Base-by-base conservation (phyloP, 2,113 vertebrate species). In the Vireo altiloquus region DNA sequence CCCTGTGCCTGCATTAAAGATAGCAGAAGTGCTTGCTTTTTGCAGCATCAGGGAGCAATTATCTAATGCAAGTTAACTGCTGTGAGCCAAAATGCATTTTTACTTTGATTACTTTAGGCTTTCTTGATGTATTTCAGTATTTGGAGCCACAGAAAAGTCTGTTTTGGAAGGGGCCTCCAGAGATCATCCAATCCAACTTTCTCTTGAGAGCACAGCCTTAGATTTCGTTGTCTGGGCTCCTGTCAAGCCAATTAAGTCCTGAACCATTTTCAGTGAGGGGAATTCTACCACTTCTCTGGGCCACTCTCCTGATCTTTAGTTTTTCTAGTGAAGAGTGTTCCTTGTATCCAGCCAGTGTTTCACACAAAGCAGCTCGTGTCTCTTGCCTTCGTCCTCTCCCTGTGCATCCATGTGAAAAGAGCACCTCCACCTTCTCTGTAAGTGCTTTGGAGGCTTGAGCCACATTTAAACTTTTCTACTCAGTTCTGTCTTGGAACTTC, bases 21-120 rank as follows among this genome's bases (percentile, higher is more conserved):
- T 33, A 94, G 74, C 46, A 44, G 46, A 47, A 72, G 14, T 50
- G 35, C 72, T 92, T 94, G 25, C 50, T 70, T 90, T 70, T 57
- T 92, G 59, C 37, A 68, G 61, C 57, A 76, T 82, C 77, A 84
- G 82, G 56, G 69, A 87, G n/a, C 81, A 94, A 87, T 95, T 92
- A 84, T 39, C 49, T 97, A 92, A 95, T 84, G 37, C 65, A 84
- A 56, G 60, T 71, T 47, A 89, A 91, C 61, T 72, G 37, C 56
- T 82, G 69, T 35, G 77, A 94, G 87, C 61, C 81, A 94, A 92
- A 92, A 84, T 47, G 23, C 49, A 17, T 68, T 79, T 92, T 87
- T 64, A 68, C 44, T 89, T 91, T 66, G 47, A 87, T 94, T 89
- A 33, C n/a, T 84, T 78, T 5, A 60, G 77, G 54, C 44, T 71